Base-by-base conservation (phyloP, 2,888 invertebrate species). In the Shargacucullia verbasci region DNA sequence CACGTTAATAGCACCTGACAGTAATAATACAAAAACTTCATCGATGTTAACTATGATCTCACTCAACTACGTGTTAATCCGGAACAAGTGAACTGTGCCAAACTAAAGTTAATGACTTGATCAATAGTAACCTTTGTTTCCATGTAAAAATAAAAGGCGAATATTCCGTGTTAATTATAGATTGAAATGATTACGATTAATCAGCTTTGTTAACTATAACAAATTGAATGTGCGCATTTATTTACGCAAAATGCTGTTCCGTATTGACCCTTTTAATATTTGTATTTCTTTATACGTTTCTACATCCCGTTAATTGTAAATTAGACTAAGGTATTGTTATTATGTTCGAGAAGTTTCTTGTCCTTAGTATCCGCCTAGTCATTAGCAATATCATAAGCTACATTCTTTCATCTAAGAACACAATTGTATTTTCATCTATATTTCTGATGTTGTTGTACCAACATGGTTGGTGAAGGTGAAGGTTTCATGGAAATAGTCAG, bases 11-110 rank as follows among this genome's bases (percentile, higher is more conserved):
- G 45, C 45, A 38, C 33, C 44, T 37, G 58, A 35, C 33, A 52
- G 37, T 56, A 56, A 46, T 65, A 41, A 33, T 35, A 53, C 12
- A 67, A 66, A 66, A 62, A 58, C 52, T 46, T 9, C 31, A 12
- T 33, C 39, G n/a, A 35, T 0, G 8, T 6, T 38, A 27, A 31
- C 25, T 35, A 31, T 15, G 31, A 9, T 29, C 37, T 44, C 35
- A 46, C 37, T 44, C 35, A 46, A 47, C 38, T 29, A n/a, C 33
- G 13, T 38, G 1, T 12, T 34, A 44, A 52, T 47, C 56, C 47
- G 66, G 61, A 61, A 48, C 39, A 14, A 5, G n/a, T 31, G 9
- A 37, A 15, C 25, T 33, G 31, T 46, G 12, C 31, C 31, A 46
- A 39, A 59, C 8, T 46, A 2, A 29, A 44, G 35, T 39, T 40